Percentiles rank a stretch among this genome's conserved stretches.
Evolutionary conservation across 2,797 vertebrate species (phyloP).

Genomic region (Cynopterus sphinx): DNA sequence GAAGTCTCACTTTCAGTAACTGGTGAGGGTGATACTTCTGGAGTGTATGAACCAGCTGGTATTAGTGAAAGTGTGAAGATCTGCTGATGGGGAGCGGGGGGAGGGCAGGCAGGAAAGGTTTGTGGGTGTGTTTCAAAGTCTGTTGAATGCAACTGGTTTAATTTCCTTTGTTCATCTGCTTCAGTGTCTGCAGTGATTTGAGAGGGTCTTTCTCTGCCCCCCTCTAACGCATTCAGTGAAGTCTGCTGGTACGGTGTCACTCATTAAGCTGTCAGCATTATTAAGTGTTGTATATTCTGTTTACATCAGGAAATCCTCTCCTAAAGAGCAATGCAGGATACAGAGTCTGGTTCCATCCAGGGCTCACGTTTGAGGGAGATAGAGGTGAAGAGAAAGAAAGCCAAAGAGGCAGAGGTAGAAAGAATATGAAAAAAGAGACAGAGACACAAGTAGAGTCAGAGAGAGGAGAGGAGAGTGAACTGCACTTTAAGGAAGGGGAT

Average conservation of each 20-base stretch:
- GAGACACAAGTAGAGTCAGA: neutral
- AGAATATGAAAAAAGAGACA: neutral
- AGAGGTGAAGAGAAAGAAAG: neutral
- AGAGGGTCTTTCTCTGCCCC: constrained; percentile 28
- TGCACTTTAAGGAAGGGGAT: neutral
- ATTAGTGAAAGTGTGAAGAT: constrained; percentile 85
- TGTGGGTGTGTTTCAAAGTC: constrained; percentile 79
- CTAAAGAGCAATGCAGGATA: neutral
- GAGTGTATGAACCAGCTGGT: constrained; percentile 84
- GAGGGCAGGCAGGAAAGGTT: constrained; percentile 58
- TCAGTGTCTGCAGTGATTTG: constrained; percentile 61
- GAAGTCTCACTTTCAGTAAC: constrained; percentile 80
- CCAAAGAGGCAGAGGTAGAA: neutral
- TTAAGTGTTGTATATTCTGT: neutral
- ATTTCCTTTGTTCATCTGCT: constrained; percentile 68
- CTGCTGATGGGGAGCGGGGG: constrained; percentile 70
- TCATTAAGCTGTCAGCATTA: constrained; percentile 53
- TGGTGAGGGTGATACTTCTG: constrained; percentile 78
- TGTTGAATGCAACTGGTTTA: constrained; percentile 76
- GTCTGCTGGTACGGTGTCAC: constrained; percentile 25
- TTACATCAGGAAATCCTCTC: constrained; percentile 45
- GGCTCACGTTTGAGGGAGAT: neutral
- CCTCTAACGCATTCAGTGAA: neutral
- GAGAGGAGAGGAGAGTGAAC: neutral
- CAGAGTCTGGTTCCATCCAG: neutral